A percentile compares a stretch with the other conserved stretches of the same genome.
Evolutionary conservation across 2,113 vertebrate species (phyloP).

Genomic region (Calcarius ornatus): DNA sequence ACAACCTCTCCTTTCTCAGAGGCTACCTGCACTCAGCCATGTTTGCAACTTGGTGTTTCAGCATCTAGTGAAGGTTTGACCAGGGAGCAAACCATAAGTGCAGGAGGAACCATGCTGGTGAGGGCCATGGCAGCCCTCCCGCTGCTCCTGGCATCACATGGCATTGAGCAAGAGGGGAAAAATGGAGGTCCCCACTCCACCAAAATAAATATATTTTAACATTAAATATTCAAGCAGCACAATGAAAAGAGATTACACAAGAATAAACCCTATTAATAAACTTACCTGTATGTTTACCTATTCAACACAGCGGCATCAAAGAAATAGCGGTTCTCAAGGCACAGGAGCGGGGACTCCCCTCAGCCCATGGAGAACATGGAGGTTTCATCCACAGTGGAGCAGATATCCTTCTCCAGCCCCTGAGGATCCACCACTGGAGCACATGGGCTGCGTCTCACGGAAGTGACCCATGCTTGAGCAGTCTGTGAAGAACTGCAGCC

Average conservation of each 20-base stretch:
- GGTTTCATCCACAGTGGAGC: neutral
- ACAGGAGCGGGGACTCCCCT: rapidly evolving
- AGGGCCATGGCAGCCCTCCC: neutral
- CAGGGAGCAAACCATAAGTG: neutral
- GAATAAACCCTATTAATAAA: neutral
- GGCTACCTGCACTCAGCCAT: neutral
- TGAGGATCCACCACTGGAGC: neutral
- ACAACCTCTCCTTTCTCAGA: neutral
- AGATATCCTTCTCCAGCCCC: neutral
- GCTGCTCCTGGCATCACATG: rapidly evolving
- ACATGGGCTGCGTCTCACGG: too few relatives aligned
- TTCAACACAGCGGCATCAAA: neutral
- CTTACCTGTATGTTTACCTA: neutral
- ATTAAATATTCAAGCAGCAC: neutral
- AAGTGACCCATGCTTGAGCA: neutral
- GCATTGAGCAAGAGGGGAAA: neutral
- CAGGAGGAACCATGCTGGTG: neutral
- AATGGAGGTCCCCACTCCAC: rapidly evolving
- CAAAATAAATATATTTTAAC: neutral
- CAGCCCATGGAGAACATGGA: neutral
- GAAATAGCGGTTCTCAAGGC: neutral
- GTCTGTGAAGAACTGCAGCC: neutral
- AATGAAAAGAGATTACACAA: neutral
- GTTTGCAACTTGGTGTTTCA: neutral
- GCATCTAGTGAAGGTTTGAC: neutral